Evolutionary conservation across 2,888 invertebrate genomes (phyloP), one percentile per base, ranked within the genome.

Genomic region (Calliphora vomitoria): DNA sequence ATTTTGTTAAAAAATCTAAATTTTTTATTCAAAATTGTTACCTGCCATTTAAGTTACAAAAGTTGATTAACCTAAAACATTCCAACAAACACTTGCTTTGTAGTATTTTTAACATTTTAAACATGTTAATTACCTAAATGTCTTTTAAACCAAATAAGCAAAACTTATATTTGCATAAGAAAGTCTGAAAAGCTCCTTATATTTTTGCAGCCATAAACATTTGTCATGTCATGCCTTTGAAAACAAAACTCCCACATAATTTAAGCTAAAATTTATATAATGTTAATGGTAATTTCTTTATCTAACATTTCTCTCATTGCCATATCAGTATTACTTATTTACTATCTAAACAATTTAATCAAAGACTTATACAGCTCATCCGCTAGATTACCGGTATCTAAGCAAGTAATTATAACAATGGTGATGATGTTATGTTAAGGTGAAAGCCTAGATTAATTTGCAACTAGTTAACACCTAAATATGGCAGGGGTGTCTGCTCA

Each of bases 391-490:
- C 44, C 13, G 10, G 44, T 44, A 11, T 44, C 44, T 44, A 4
- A 13, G 4, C 44, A 1, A 44, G 44, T 44, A 44, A 44, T 2
- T 44, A 8, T 53, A 18, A 53, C 53, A 13, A 8, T 11, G 6
- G n/a, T 35, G 74, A 58, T 74, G 47, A 75, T 60, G 72, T 18
- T 53, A 62, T 44, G 53, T 44, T 60, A 50, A 71, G 76, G 86
- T 84, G 86, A 87, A 87, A 87, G 86, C 66, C 75, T 62, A 71
- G 66, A 50, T 80, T 76, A 71, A 75, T 80, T 80, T 84, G 75
- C 83, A 81, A 84, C 62, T 66, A 64, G 55, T 84, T 87, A 84
- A 64, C 86, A 82, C 69, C 64, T 78, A 35, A 71, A 38, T 38
- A 25, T 5, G 35, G 31, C 18, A 31, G 44, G 38, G 44, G 31